Evolutionary conservation across 2,888 invertebrate genomes (phyloP).

Genomic region (Drosophila crucigera): DNA sequence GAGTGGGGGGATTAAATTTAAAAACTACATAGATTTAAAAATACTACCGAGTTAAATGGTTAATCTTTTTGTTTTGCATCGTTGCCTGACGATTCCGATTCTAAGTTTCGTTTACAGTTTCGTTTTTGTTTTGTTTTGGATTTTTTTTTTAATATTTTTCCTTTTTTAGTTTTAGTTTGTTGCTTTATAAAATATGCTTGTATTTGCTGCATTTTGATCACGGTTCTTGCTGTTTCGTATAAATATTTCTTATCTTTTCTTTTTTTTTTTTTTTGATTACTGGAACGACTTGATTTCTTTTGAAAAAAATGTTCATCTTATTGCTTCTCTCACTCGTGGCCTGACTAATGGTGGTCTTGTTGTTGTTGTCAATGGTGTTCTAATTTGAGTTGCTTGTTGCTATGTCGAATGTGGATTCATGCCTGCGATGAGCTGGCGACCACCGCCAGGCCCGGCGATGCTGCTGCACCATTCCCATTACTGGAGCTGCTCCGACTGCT

Average conservation of each 20-base stretch:
- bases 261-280: conserved; percentile 61
- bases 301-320: conserved; percentile 48
- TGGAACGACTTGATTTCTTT: conserved; percentile 79
- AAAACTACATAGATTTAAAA: conserved; percentile 71
- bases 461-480: conserved; percentile 36
- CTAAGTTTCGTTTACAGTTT: conserved; percentile 58
- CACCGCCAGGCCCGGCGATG: conserved; percentile 31
- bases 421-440: conserved; percentile 49
- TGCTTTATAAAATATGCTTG: conserved; percentile 75
- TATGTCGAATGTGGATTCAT: conserved; percentile 24
- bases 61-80: conserved; percentile 63
- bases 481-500: conserved; percentile 37
- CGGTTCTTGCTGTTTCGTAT: conserved; percentile 75
- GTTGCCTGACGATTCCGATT: conserved; percentile 72
- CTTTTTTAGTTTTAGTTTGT: conserved; percentile 46
- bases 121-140: conserved; percentile 42
- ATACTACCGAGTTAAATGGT: conserved; percentile 64
- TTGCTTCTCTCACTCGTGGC: conserved; percentile 63
- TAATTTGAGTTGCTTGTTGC: conserved; percentile 20
- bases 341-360: conserved; percentile 49
- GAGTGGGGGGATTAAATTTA: conserved; percentile 49
- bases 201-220: conserved; percentile 73
- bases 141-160: not conserved
- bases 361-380: conserved; percentile 31
- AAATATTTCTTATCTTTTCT: conserved; percentile 33